These are phyloP conservation scores for Andrena camellia DNA, from an alignment of 2,888 invertebrate species.

Conservation along the genomic window DNA sequence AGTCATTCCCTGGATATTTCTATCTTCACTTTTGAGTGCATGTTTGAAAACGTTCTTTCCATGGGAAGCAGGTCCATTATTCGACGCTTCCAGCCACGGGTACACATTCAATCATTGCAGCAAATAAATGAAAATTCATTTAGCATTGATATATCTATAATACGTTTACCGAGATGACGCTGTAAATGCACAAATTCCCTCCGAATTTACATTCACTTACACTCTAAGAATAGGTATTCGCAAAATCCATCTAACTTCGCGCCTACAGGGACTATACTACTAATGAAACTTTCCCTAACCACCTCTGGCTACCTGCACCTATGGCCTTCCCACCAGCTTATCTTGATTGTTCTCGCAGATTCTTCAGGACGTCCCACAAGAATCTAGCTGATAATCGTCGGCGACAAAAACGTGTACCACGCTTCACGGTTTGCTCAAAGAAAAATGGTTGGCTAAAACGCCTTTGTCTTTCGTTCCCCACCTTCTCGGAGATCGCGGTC, in stretches of 20 bases:
- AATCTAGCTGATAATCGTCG: constrained; percentile 38
- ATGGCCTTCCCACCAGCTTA: constrained; percentile 46
- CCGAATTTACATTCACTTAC: not conserved
- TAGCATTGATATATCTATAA: not conserved
- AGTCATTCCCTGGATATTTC: not conserved
- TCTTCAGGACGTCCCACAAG: constrained; percentile 60
- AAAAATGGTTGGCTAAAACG: constrained; percentile 39
- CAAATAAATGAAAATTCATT: not conserved
- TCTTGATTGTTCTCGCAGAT: constrained; percentile 64
- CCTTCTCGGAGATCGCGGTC: not conserved
- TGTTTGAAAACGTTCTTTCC: too few relatives aligned
- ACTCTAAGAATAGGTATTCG: not conserved
- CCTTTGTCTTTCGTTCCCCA: not conserved
- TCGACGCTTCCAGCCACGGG: not conserved
- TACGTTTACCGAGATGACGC: not conserved
- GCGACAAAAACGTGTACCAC: constrained; percentile 13
- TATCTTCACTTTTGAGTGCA: not conserved
- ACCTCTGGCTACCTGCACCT: constrained; percentile 34
- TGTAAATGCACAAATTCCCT: not conserved
- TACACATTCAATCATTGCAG: too few relatives aligned
- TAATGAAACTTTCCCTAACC: constrained; percentile 50
- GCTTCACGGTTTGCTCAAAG: not conserved
- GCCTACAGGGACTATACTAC: constrained; percentile 19
- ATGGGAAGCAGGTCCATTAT: not conserved
- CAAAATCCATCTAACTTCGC: constrained; percentile 26